Percentiles rank a stretch among this genome's conserved stretches.
phyloP scores from a whole-genome alignment of 2,113 vertebrate genomes.

The Rhipidura dahli region DNA sequence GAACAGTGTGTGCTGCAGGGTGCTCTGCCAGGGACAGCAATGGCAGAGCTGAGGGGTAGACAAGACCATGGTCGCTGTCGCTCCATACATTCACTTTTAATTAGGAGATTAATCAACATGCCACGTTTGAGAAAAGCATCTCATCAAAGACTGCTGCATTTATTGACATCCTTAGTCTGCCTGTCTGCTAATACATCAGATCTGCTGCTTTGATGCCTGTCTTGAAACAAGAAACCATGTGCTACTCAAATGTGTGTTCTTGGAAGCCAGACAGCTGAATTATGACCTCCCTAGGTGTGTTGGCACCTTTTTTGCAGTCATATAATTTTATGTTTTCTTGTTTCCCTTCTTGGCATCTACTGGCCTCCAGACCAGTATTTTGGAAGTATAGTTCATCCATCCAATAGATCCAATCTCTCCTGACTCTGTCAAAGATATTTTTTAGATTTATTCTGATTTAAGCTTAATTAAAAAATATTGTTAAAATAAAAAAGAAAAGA shows the following conservation, averaged over 20 bases:
- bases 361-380: neutral
- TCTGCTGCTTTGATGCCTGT: neutral
- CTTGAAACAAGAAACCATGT: slow-evolving; percentile 16
- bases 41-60: neutral
- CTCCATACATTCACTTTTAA: neutral
- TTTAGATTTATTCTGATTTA: neutral
- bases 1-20: neutral
- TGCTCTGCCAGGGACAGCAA: neutral
- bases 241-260: slow-evolving; percentile 9
- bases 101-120: neutral
- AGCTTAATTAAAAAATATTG: neutral
- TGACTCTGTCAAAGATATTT: neutral
- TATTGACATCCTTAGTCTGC: neutral
- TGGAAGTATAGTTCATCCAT: neutral
- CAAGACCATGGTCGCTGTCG: neutral
- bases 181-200: neutral
- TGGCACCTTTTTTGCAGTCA: slow-evolving; percentile 5
- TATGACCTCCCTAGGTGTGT: slow-evolving; percentile 23
- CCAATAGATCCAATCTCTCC: neutral
- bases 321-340: slow-evolving; percentile 7
- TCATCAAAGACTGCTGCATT: neutral
- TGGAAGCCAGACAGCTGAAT: slow-evolving; percentile 25
- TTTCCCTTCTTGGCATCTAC: neutral
- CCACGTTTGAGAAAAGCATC: neutral
- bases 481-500: neutral